phyloP scores from a whole-genome alignment of 2,113 vertebrate species.

The Apteryx owenii region DNA sequence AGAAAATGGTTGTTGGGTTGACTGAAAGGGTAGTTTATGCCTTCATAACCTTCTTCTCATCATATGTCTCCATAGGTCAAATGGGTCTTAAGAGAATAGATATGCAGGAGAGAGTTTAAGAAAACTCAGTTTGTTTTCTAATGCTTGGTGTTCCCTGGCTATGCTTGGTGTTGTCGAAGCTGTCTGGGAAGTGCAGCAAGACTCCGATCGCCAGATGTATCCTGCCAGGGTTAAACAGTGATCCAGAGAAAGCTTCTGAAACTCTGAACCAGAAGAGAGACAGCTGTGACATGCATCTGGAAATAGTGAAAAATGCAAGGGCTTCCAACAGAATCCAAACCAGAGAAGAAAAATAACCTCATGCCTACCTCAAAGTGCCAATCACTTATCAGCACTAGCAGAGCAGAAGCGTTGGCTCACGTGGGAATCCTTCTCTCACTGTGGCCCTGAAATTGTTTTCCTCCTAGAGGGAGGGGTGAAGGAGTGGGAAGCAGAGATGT shows the following conservation, averaged over 20 bases:
- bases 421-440: background rate
- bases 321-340: background rate
- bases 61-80: background rate
- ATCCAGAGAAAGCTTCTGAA: conserved; percentile 17
- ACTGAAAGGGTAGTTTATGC: background rate
- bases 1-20: background rate
- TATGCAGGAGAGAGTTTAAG: background rate
- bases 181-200: background rate
- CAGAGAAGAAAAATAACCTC: background rate
- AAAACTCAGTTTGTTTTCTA: background rate
- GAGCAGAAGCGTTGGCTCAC: background rate
- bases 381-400: background rate
- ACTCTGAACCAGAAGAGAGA: background rate
- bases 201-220: background rate
- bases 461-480: background rate
- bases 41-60: background rate
- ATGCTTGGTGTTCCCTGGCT: background rate
- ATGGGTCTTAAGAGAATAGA: background rate
- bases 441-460: background rate
- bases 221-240: background rate
- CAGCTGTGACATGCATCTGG: background rate
- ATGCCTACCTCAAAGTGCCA: background rate
- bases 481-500: background rate
- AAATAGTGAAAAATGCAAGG: background rate
- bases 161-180: background rate